phyloP scores from a whole-genome alignment of 2,888 invertebrate genomes.

The Neoitamus cyanurus region DNA sequence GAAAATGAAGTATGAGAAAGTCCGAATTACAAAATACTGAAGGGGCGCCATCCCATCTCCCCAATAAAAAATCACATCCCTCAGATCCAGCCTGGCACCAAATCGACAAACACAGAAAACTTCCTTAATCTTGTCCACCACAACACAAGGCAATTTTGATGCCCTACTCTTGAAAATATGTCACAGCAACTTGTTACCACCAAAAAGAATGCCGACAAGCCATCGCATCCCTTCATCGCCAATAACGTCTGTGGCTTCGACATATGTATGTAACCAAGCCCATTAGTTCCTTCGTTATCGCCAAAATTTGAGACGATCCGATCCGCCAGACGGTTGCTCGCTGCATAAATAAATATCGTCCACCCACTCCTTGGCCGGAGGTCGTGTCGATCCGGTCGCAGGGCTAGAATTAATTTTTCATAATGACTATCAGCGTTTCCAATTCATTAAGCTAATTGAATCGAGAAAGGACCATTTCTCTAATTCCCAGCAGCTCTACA shows the following conservation, averaged over 20 bases:
- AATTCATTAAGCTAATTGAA: constrained; percentile 50
- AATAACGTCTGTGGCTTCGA: background rate
- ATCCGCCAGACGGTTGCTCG: background rate
- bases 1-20: too few relatives aligned
- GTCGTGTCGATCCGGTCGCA: constrained; percentile 6
- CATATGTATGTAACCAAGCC: constrained; percentile 22
- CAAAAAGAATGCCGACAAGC: background rate
- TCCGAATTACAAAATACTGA: background rate
- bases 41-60: background rate
- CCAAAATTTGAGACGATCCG: background rate
- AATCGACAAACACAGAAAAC: background rate
- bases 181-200: background rate
- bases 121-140: background rate
- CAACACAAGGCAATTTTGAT: background rate
- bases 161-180: background rate
- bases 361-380: background rate
- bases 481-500: constrained; percentile 7
- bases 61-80: background rate
- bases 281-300: background rate
- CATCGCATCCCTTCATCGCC: background rate
- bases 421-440: constrained; percentile 50
- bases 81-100: background rate
- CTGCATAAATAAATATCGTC: constrained; percentile 4
- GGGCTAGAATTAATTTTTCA: constrained; percentile 43
- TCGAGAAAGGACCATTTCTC: background rate